A percentile compares a stretch with the other conserved stretches of the same genome.
phyloP scores from a whole-genome alignment of 2,797 vertebrate species.

The Babyrousa celebensis region DNA sequence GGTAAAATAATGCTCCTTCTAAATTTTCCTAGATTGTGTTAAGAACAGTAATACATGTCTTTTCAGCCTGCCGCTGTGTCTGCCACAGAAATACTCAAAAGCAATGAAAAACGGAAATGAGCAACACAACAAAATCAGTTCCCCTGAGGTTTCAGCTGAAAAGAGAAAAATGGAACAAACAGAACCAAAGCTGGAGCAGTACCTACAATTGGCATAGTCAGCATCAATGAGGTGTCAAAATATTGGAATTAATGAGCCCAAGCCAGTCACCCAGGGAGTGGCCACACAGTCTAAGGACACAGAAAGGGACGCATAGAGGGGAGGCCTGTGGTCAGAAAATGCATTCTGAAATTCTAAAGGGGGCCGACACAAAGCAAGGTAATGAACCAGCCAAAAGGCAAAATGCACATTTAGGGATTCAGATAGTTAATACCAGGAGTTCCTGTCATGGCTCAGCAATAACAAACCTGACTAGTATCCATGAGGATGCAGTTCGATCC shows the following conservation, averaged over 20 bases:
- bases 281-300: conserved; percentile 50
- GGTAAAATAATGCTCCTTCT: conserved; percentile 56
- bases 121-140: conserved; percentile 78
- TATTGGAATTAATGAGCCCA: conserved; percentile 85
- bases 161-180: conserved; percentile 84
- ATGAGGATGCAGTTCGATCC: no score
- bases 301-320: conserved; percentile 1
- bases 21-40: conserved; percentile 63
- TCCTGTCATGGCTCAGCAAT: no score
- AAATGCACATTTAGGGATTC: neutral
- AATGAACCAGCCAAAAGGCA: conserved; percentile 33
- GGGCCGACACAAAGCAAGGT: neutral
- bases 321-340: neutral
- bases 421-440: neutral
- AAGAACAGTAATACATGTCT: neutral
- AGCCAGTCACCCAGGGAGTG: conserved; percentile 71
- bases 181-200: conserved; percentile 53
- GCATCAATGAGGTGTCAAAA: conserved; percentile 81
- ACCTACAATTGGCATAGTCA: conserved; percentile 88
- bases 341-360: conserved; percentile 40
- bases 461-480: no score
- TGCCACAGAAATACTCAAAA: conserved; percentile 85
- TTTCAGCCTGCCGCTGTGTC: conserved; percentile 70
- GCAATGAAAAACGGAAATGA: conserved; percentile 86
- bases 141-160: conserved; percentile 76